Base-by-base conservation (phyloP, 2,888 invertebrate genomes). In the Eupithecia exiguata region DNA sequence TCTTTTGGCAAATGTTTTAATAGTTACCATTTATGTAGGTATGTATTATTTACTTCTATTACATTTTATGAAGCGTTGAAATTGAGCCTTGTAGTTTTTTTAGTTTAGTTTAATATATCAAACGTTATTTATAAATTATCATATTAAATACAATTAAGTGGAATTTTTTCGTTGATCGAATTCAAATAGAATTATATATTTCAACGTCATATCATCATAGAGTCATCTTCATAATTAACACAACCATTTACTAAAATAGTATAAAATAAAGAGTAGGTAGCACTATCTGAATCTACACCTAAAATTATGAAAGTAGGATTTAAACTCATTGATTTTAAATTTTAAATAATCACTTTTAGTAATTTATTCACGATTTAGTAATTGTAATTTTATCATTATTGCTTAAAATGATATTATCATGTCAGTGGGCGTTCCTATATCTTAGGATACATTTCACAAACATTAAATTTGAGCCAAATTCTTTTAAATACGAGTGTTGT, bases 381-480 rank as follows among this genome's bases (percentile, higher is more conserved):
- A 80, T 81, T 76, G 81, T 86, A 85, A 84, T 76, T 80, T 84
- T 83, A 87, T 88, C 83, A 88, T 88, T 92, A 92, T 92, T 92
- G 92, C 91, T 92, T 91, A 90, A 78, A 86, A 87, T 91, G 90
- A 91, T 91, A 90, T 88, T 16, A 66, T 89, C 89, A 89, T 86
- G 91, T 89, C 89, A 89, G 89, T 89, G 85, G 87, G 83, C 86
- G 84, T 78, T 82, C 77, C 83, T 80, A 16, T 89, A 88, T 86
- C n/a, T 83, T 88, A 89, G 81, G 82, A 86, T 87, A 89, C 81
- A 86, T 83, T 84, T 88, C 86, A 88, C 83, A 71, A 88, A 88
- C 87, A 88, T 87, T 89, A 82, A 72, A 81, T 87, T 91, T 91
- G 92, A 91, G 92, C 91, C 87, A 86, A 81, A 38, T 62, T 62